Base-by-base conservation (phyloP, 2,797 vertebrate genomes). In the Perodicticus potto region DNA sequence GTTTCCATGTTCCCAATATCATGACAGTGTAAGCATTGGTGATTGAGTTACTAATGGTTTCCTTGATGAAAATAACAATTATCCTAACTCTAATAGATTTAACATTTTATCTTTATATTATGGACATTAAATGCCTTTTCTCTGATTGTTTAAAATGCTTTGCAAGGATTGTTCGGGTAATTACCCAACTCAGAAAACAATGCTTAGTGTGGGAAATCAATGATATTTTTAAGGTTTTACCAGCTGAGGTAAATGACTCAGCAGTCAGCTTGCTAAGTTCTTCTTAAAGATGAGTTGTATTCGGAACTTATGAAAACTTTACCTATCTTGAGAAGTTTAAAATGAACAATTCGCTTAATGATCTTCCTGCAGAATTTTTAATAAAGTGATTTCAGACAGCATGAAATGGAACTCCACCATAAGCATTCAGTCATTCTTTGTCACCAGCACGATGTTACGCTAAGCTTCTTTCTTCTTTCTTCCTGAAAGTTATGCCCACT, bases 21-120 rank as follows among this genome's bases (percentile, higher is more conserved):
- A 1, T 69, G 43, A 74, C n/a, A 59, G 32, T 84, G 19, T 19
- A 80, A 90, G 59, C 65, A 5, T 32, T 81, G 32, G 57, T 93
- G 86, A 87, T 22, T 92, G 76, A 87, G 77, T 72, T 83, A 73
- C 53, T 72, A 73, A 92, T 37, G 45, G 74, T 73, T 93, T 65
- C 73, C 34, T 70, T 84, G 49, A 69, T 69, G 65, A 93, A 67
- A 94, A 90, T 53, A 86, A 72, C 53, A 80, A 88, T 45, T 53
- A 59, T 86, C 67, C 78, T 93, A 45, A 80, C 5, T 17, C 87
- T 80, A 80, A 94, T 91, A 73, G 86, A 69, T 19, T 96, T 88
- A 63, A 69, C 82, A 94, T 93, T 94, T 93, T 84, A 45, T 55
- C 89, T 91, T 91, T 65, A 63, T 69, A 82, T 57, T 89, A 73